A percentile compares a stretch with the other conserved stretches of the same genome.
Conservation (phyloP, 1,140 invertebrate species). For the Drosophila pseudoananassae region DNA sequence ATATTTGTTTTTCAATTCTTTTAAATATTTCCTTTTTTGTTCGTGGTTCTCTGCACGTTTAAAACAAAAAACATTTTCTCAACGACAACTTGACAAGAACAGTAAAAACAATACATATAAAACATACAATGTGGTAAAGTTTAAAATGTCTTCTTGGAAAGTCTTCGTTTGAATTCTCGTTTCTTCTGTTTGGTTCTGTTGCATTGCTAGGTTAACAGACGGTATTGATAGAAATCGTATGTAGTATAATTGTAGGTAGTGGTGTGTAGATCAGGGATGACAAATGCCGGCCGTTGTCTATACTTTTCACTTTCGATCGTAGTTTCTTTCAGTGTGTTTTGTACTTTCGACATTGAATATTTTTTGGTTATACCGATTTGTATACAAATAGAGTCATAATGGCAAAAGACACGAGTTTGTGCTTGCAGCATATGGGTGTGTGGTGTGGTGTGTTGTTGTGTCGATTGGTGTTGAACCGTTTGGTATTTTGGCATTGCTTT, state of each 20-base stretch:
- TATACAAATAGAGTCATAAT: constrained; percentile 60
- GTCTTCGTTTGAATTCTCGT: constrained; percentile 57
- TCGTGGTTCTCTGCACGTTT: constrained; percentile 20
- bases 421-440: constrained; percentile 64
- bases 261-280: constrained; percentile 38
- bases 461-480: constrained; percentile 39
- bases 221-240: constrained; percentile 4
- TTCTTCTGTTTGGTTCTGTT: constrained; percentile 40
- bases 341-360: constrained; percentile 73
- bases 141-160: constrained; percentile 77
- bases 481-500: constrained; percentile 65
- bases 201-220: background rate
- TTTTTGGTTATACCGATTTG: constrained; percentile 77
- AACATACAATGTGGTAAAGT: constrained; percentile 44
- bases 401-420: constrained; percentile 58
- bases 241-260: constrained; percentile 24
- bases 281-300: constrained; percentile 54
- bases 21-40: constrained; percentile 28
- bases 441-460: constrained; percentile 15
- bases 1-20: constrained; percentile 58
- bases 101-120: constrained; percentile 60
- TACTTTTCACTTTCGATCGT: constrained; percentile 2
- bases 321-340: constrained; percentile 54
- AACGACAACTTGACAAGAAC: constrained; percentile 48
- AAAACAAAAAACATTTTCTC: constrained; percentile 33